A percentile compares a stretch with the other conserved stretches of the same genome.
Conservation (phyloP, 2,888 invertebrate species). For the Troglohyphantes excavatus region DNA sequence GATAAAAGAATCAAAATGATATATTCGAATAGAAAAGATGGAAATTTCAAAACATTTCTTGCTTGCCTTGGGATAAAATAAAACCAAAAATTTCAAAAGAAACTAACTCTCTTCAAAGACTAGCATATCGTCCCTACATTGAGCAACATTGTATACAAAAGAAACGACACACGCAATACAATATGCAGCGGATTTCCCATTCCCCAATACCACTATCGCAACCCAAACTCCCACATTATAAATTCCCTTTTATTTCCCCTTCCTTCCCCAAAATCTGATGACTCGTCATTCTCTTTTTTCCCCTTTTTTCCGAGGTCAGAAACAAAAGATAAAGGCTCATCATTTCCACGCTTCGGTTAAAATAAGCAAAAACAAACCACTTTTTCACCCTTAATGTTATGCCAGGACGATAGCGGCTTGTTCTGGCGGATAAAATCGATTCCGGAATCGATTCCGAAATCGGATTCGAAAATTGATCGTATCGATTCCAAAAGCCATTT, state of each 20-base stretch:
- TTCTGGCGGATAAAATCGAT: constrained; percentile 40
- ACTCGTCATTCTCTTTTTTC: constrained; percentile 10
- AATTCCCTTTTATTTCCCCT: not conserved
- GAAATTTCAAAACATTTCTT: too few species aligned
- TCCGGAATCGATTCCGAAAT: constrained; percentile 21
- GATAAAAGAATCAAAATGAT: too few species aligned
- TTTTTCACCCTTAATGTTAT: not conserved
- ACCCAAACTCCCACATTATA: not conserved
- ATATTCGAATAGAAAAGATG: too few species aligned
- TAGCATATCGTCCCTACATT: not conserved
- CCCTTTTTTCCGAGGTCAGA: not conserved
- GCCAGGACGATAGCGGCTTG: not conserved
- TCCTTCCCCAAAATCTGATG: not conserved
- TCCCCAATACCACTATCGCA: not conserved
- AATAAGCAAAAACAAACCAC: not conserved
- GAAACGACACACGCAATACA: not conserved
- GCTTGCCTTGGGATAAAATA: too few species aligned
- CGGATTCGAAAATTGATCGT: constrained; percentile 66
- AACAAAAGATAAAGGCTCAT: not conserved
- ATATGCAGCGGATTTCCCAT: not conserved
- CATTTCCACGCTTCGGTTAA: not conserved
- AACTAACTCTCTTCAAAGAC: not conserved
- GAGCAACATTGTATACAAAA: not conserved
- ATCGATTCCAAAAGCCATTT: constrained; percentile 70
- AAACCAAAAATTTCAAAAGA: not conserved